phyloP scores from a whole-genome alignment of 1,140 invertebrate species.

The Apis mellifera region DNA sequence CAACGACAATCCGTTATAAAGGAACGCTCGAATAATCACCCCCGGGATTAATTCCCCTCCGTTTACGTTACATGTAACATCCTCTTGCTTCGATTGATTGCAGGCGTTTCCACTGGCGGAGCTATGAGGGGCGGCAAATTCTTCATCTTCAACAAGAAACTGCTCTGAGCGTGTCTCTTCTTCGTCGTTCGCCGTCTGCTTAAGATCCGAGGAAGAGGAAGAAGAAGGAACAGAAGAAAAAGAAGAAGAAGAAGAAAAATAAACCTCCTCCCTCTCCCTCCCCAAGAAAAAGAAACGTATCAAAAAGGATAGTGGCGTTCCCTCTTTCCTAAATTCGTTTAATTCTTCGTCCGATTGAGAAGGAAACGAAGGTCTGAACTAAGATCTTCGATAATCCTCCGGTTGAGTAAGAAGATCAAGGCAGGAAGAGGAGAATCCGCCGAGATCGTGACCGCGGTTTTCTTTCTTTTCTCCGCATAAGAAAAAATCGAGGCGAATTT shows the following conservation, averaged over 20 bases:
- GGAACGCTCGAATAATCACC: neutral
- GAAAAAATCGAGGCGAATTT: too few relatives aligned
- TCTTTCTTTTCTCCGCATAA: neutral
- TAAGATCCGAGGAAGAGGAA: too few relatives aligned
- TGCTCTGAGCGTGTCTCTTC: conserved; percentile 49
- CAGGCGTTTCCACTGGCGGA: conserved; percentile 34
- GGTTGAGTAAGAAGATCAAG: conserved; percentile 10
- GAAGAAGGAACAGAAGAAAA: neutral
- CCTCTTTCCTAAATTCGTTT: neutral
- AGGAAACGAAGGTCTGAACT: too few relatives aligned
- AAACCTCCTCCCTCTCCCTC: too few relatives aligned
- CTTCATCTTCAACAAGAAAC: conserved; percentile 70
- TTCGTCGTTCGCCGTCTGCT: too few relatives aligned
- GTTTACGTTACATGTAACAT: neutral
- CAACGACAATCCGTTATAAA: neutral
- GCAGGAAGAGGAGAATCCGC: neutral
- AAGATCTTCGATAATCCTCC: too few relatives aligned
- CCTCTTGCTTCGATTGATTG: conserved; percentile 46
- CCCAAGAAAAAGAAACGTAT: neutral
- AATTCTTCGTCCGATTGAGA: too few relatives aligned
- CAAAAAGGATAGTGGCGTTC: too few relatives aligned
- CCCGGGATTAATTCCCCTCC: neutral
- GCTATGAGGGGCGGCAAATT: conserved; percentile 67
- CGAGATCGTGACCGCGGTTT: neutral
- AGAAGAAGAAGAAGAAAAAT: neutral